Evolutionary conservation across 2,113 vertebrate genomes (phyloP), one percentile per base, ranked within the genome.

Genomic region (Machaerirhynchus nigripectus): DNA sequence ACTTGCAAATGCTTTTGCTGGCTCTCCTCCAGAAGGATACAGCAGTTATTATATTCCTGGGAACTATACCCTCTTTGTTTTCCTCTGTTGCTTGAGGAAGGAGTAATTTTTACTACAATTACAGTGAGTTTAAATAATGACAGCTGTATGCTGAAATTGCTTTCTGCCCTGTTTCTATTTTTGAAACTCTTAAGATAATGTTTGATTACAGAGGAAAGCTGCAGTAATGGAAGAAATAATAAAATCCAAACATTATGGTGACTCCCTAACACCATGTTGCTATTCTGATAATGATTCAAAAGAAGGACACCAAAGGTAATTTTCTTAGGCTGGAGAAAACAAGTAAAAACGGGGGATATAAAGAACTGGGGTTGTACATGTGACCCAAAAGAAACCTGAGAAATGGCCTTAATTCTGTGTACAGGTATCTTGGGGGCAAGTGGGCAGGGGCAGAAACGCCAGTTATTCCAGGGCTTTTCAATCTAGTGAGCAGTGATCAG

Each of bases 1-100:
- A 50, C 61, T 80, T 93, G 87, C 73, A 96, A 94, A 95, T 93
- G 84, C 70, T 91, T 92, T 92, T 93, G 40, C 77, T 95, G 95
- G 83, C 74, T 53, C 13, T 74, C 27, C 57, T 87, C 92, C 84
- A 94, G 79, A 74, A 86, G 68, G 37, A 79, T 80, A 91, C 50
- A 83, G 75, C 42, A 91, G 68, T 89, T 90, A 74, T 84, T 65
- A 50, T 93, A 85, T 85, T 94, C 56, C 81, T 75, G 40, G 60
- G 49, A 87, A 94, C 90, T 89, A 22, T 64, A 42, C 9, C 22
- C 59, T 73, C 91, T 93, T 87, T 87, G 73, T 92, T 95, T 92
- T 78, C 44, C 35, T 64, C 40, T 50, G 7, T 49, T 81, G 47
- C 21, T 82, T 86, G 60, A 60, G 71, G 65, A 90, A 74, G 37